Evolutionary conservation across 2,113 vertebrate species (phyloP).

Genomic region (Thunnus thynnus): DNA sequence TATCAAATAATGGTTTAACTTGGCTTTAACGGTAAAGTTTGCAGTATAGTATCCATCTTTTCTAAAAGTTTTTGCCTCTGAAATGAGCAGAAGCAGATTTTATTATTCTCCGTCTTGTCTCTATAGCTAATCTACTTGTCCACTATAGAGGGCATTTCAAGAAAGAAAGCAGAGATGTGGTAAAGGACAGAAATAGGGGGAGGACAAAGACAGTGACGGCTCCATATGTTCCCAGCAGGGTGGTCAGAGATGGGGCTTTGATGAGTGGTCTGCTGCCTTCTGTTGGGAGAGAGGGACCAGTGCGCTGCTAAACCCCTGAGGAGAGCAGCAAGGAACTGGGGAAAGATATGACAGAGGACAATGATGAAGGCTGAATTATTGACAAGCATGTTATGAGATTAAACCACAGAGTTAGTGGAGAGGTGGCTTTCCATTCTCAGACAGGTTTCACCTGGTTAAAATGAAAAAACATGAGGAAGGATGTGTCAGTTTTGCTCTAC

Average conservation of each 20-base stretch:
- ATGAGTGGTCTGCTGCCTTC: constrained; percentile 60
- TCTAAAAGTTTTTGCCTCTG: too few relatives aligned
- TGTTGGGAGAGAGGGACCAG: constrained; percentile 53
- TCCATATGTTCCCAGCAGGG: constrained; percentile 80
- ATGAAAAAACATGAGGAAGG: not conserved
- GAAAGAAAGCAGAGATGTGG: constrained; percentile 20
- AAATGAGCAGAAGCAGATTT: constrained; percentile 8
- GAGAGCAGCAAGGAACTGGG: constrained; percentile 28
- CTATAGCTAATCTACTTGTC: not conserved
- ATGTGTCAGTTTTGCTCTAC: not conserved
- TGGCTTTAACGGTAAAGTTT: not conserved
- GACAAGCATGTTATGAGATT: constrained; percentile 30
- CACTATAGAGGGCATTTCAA: not conserved
- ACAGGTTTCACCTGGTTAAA: constrained; percentile 2
- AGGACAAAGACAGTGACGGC: constrained; percentile 59
- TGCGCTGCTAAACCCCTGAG: constrained; percentile 28
- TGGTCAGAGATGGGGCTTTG: constrained; percentile 69
- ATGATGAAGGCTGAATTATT: constrained; percentile 18
- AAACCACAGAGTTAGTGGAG: not conserved
- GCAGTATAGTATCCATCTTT: not conserved
- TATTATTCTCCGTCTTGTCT: not conserved
- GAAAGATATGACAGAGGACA: constrained; percentile 15
- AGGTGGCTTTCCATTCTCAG: not conserved
- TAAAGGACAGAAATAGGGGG: constrained; percentile 18
- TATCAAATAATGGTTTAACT: not conserved